Percentiles rank a stretch among this genome's conserved stretches.
These are phyloP conservation scores for Glossosoma conforme DNA, from an alignment of 1,140 invertebrate genomes.

Conservation along the genomic window DNA sequence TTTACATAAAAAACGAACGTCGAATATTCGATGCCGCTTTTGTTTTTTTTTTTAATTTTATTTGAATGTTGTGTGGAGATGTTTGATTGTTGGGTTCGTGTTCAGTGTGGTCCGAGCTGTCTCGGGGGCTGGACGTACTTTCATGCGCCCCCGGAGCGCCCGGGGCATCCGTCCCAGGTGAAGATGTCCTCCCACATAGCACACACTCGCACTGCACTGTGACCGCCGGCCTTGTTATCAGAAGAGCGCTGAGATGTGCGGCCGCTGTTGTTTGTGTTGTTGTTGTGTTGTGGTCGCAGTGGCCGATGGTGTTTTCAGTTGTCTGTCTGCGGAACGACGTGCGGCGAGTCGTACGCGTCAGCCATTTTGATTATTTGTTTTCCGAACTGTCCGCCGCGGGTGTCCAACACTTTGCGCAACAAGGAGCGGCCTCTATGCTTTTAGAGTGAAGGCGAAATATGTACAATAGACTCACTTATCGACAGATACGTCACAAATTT, in stretches of 20 bases:
- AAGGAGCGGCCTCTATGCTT: neutral
- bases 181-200: no score
- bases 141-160: no score
- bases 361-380: slow-evolving; percentile 17
- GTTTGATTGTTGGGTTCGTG: no score
- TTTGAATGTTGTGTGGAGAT: no score
- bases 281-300: neutral
- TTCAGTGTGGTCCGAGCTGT: no score
- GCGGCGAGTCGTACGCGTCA: neutral
- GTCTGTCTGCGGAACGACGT: neutral
- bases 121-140: no score
- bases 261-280: neutral
- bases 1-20: no score
- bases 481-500: neutral
- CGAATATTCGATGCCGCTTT: no score
- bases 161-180: no score
- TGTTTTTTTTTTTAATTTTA: no score
- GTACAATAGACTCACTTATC: neutral
- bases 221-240: neutral
- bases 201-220: neutral
- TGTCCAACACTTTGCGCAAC: no score
- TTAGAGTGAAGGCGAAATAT: neutral
- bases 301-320: neutral
- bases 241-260: slow-evolving; percentile 5
- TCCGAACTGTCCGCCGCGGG: neutral